Percentiles rank a stretch among this genome's conserved stretches.
These are phyloP conservation scores for Sebastes paucispinis DNA, from an alignment of 2,797 vertebrate genomes.

Conservation along the genomic window DNA sequence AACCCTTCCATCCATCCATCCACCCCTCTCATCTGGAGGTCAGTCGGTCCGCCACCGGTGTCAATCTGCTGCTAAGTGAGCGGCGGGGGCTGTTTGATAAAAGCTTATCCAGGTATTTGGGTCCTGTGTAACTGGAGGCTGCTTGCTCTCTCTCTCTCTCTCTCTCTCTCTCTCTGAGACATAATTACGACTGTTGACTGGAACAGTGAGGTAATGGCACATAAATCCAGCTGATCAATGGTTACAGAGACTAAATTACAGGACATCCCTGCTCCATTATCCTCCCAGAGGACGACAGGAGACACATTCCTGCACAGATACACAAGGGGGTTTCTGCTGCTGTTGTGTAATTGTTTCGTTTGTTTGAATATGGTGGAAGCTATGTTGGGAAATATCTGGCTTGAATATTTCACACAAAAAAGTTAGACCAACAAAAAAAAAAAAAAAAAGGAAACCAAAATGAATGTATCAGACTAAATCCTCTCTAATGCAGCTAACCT, in stretches of 20 bases:
- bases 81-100: constrained; percentile 59
- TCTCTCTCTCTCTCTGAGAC: constrained; percentile 47
- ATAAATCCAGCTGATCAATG: constrained; percentile 84
- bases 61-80: constrained; percentile 66
- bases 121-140: constrained; percentile 32
- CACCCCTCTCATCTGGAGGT: constrained; percentile 48
- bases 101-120: constrained; percentile 78
- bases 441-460: not conserved
- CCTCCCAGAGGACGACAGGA: constrained; percentile 64
- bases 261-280: constrained; percentile 76
- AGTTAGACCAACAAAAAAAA: not conserved
- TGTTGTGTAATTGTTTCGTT: constrained; percentile 29
- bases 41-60: constrained; percentile 43
- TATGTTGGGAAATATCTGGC: not conserved
- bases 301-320: constrained; percentile 62
- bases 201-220: constrained; percentile 85
- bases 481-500: constrained; percentile 1
- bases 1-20: constrained; percentile 26
- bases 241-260: constrained; percentile 81
- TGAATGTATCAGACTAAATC: not conserved
- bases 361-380: constrained; percentile 19
- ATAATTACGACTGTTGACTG: constrained; percentile 82
- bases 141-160: not conserved
- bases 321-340: constrained; percentile 56
- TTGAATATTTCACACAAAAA: not conserved